Evolutionary conservation across 2,797 vertebrate species (phyloP).

Genomic region (Chaetodon trifasciatus): DNA sequence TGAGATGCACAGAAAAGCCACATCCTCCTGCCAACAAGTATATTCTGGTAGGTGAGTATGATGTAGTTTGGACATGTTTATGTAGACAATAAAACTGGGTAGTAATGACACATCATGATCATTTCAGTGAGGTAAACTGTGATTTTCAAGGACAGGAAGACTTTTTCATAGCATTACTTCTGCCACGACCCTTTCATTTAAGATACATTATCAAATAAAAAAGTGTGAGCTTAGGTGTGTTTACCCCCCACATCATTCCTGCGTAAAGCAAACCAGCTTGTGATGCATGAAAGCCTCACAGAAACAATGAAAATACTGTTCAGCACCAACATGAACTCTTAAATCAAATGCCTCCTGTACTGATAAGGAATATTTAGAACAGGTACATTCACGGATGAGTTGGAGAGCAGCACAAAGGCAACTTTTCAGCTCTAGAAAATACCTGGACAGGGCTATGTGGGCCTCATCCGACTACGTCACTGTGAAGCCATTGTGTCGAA

Average conservation of each 20-base stretch:
- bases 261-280: not conserved
- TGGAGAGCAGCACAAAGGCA: slow-evolving; percentile 60
- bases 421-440: slow-evolving; percentile 62
- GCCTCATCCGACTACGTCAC: slow-evolving; percentile 53
- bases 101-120: not conserved
- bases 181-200: not conserved
- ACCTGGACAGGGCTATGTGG: slow-evolving; percentile 33
- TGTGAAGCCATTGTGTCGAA: slow-evolving; percentile 63
- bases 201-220: not conserved
- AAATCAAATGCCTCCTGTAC: slow-evolving; percentile 4
- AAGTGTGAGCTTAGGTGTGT: slow-evolving; percentile 2
- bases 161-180: not conserved
- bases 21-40: slow-evolving; percentile 12
- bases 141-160: not conserved
- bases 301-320: slow-evolving; percentile 46
- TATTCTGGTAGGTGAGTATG: not conserved
- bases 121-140: not conserved
- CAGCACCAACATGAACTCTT: not conserved
- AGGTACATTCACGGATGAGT: slow-evolving; percentile 36
- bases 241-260: not conserved
- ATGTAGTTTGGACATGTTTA: not conserved
- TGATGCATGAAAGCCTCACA: not conserved
- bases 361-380: slow-evolving; percentile 45
- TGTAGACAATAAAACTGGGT: not conserved
- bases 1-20: slow-evolving; percentile 24